Base-by-base conservation (phyloP, 2,797 vertebrate genomes). In the Pipistrellus kuhlii region DNA sequence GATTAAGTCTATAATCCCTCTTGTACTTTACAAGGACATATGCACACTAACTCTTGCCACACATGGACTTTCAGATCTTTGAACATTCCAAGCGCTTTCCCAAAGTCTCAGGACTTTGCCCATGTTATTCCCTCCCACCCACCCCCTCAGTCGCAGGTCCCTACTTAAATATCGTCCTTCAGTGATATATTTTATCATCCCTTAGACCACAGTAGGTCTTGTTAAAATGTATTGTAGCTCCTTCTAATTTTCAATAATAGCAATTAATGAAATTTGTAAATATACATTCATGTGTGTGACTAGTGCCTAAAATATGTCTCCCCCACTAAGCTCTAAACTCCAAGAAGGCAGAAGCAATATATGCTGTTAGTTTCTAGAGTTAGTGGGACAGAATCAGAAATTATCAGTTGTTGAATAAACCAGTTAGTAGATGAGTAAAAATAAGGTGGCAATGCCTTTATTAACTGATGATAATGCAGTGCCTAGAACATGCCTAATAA, bases 341-440 rank as follows among this genome's bases (percentile, higher is more conserved):
- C 55, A 77, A 83, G 85, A 62, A 87, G 27, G 10, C 27, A 86
- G 64, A 71, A 57, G 57, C 35, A 89, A 38, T 71, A n/a, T 64
- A 20, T 71, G 6, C 9, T 85, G 35, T 18, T 30, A 32, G 68
- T 69, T 94, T 75, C 55, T 86, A 72, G 23, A 59, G 6, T 32
- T 68, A 12, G 46, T 75, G 4, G 73, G 14, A 62, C 17, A 44
- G 30, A 77, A 82, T 80, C 64, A 68, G 30, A 78, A 69, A 20
- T 85, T 30, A 85, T 46, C 57, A 27, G 68, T 68, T 85, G 66
- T 80, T 85, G 25, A 81, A 35, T n/a, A 75, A 81, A 92, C 13
- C 84, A 76, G 72, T 35, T 8, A 69, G 27, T 13, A 78, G 62
- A 41, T 51, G 4, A 44, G 59, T 68, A 25, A 73, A 90, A 87